Evolutionary conservation across 2,797 vertebrate species (phyloP), one percentile per base, ranked within the genome.

Genomic region (Rhinichthys osculus): DNA sequence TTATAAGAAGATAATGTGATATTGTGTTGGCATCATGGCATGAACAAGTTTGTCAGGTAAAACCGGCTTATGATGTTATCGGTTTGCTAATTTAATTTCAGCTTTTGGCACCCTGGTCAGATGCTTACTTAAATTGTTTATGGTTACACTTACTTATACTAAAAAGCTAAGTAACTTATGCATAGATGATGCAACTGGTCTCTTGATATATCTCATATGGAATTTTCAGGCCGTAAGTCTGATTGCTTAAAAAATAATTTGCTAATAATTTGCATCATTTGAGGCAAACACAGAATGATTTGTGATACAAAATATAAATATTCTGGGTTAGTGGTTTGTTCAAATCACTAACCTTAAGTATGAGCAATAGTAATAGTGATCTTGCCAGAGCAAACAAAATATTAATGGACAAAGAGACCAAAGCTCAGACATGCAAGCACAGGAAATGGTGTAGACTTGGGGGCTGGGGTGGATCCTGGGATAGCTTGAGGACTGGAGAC

Each of bases 401-500:
- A 19, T 64, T 64, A 83, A 27, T 35, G 27, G 66, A 74, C 69
- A 57, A 67, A 67, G 59, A 59, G 44, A 66, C 71, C 21, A 30
- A 79, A 85, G 40, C 77, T 78, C 83, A 83, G 69, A 83, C 38
- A 42, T 19, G 21, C 30, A 54, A 57, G 50, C 74, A 42, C 77
- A 85, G 84, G 87, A 88, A 86, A 52, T 86, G 50, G 21, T 69
- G 84, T 70, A 88, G 87, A 83, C 81, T 40, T 76, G 82, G 77
- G 78, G 78, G 81, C 52, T 76, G 67, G 79, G 81, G 59, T 62
- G 67, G 71, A 81, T 84, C 47, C 44, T 82, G 82, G 78, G 78
- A 86, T 86, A 83, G 87, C 82, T 88, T 40, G 85, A 86, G 87
- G 85, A 88, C 69, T 50, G 59, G 69, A 85, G 87, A 67, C 81